Percentiles rank a stretch among this genome's conserved stretches.
phyloP scores from a whole-genome alignment of 2,113 vertebrate species.

The Microtus pennsylvanicus region DNA sequence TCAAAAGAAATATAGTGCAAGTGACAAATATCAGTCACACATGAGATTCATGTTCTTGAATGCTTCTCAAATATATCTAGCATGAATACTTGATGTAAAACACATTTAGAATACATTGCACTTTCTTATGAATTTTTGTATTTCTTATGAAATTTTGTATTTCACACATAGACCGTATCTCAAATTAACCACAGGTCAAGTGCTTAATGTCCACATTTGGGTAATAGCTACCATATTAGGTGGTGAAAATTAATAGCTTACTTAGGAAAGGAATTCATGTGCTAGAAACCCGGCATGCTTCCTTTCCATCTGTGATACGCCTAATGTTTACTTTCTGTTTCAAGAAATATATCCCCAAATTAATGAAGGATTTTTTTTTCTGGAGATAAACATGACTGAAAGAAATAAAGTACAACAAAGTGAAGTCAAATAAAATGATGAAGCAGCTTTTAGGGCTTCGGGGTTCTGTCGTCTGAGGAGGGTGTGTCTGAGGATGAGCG shows the following conservation, averaged over 20 bases:
- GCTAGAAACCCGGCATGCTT: neutral
- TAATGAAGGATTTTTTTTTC: neutral
- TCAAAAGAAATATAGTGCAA: neutral
- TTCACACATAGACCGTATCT: neutral
- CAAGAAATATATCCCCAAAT: neutral
- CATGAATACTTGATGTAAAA: neutral
- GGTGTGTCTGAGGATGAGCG: neutral
- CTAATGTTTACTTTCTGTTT: conserved; percentile 1
- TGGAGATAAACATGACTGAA: neutral
- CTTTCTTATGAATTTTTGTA: neutral
- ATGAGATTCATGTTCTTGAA: neutral
- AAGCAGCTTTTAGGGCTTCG: neutral
- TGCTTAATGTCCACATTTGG: neutral
- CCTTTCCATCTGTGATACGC: neutral
- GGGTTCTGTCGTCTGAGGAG: neutral
- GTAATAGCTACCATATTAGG: neutral
- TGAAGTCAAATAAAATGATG: neutral
- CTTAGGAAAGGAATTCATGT: neutral
- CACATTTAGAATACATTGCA: neutral
- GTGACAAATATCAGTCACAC: neutral
- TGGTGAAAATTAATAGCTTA: neutral
- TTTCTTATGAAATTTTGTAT: neutral
- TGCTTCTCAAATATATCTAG: neutral
- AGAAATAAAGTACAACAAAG: conserved; percentile 15
- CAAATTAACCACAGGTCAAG: neutral